These are phyloP conservation scores for Helicolenus hilgendorfi DNA, from an alignment of 2,797 vertebrate genomes.

Conservation along the genomic window DNA sequence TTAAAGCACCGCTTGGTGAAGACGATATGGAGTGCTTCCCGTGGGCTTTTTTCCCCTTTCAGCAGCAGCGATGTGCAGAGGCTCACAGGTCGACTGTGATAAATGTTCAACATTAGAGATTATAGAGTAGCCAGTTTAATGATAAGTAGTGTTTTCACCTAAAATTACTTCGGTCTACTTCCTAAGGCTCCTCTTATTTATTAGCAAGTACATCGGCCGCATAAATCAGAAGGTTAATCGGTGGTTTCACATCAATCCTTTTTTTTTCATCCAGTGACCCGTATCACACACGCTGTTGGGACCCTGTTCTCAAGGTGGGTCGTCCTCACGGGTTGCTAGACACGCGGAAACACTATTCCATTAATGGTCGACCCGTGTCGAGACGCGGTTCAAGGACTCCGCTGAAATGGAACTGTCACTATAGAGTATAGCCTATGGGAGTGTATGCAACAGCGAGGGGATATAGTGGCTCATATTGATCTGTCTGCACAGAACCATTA, in stretches of 20 bases:
- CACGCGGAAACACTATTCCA: slow-evolving; percentile 23
- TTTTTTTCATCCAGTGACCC: background rate
- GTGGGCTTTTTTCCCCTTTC: background rate
- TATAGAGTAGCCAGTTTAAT: slow-evolving; percentile 29
- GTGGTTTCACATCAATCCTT: slow-evolving; percentile 18
- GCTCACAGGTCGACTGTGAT: slow-evolving; percentile 44
- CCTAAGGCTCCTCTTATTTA: slow-evolving; percentile 26
- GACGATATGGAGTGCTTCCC: slow-evolving; percentile 9
- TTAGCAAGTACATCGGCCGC: background rate
- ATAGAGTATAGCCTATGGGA: background rate
- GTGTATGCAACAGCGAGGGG: background rate
- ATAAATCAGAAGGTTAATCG: slow-evolving; percentile 29
- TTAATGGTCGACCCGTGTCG: slow-evolving; percentile 27
- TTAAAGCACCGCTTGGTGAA: background rate
- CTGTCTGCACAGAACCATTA: background rate
- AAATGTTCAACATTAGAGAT: slow-evolving; percentile 43
- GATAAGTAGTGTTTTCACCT: slow-evolving; percentile 34
- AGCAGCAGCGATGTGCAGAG: background rate
- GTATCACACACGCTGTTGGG: background rate
- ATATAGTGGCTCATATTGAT: background rate
- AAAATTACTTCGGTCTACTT: slow-evolving; percentile 32
- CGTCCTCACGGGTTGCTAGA: slow-evolving; percentile 2
- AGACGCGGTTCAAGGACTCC: slow-evolving; percentile 37
- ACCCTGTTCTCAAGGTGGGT: slow-evolving; percentile 19
- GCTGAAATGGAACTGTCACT: slow-evolving; percentile 21